Evolutionary conservation across 2,797 vertebrate species (phyloP).

Genomic region (Syndactyla subalaris): DNA sequence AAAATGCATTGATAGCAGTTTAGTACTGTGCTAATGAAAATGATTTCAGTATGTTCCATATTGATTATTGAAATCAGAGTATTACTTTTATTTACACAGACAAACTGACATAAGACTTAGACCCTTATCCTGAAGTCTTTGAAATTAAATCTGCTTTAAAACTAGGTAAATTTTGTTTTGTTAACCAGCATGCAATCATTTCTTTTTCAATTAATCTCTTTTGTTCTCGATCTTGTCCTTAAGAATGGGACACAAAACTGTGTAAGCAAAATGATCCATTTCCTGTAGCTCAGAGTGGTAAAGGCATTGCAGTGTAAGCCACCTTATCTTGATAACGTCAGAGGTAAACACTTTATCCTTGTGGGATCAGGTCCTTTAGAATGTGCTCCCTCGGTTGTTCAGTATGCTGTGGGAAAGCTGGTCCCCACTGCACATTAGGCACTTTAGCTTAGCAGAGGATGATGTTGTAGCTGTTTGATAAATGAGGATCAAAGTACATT

Average conservation of each 20-base stretch:
- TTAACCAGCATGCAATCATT: not conserved
- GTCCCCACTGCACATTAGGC: not conserved
- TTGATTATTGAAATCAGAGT: not conserved
- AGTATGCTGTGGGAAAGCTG: not conserved
- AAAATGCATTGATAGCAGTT: not conserved
- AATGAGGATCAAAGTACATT: constrained; percentile 65
- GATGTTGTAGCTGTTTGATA: constrained; percentile 51
- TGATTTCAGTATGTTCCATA: not conserved
- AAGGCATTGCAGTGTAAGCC: not conserved
- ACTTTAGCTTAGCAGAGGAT: constrained; percentile 11
- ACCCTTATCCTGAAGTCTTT: not conserved
- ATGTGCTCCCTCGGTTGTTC: not conserved
- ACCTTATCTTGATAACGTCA: not conserved
- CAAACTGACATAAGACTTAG: not conserved
- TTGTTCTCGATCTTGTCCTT: not conserved
- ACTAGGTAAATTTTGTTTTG: not conserved
- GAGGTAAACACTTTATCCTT: not conserved
- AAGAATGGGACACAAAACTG: not conserved
- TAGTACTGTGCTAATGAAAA: not conserved
- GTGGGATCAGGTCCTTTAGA: not conserved
- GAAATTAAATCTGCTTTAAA: not conserved
- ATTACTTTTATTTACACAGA: not conserved
- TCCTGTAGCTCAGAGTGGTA: not conserved
- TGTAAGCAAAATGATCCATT: not conserved
- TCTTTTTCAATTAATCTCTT: not conserved